phyloP scores from a whole-genome alignment of 2,888 invertebrate species.

The Neoscelio sp. region DNA sequence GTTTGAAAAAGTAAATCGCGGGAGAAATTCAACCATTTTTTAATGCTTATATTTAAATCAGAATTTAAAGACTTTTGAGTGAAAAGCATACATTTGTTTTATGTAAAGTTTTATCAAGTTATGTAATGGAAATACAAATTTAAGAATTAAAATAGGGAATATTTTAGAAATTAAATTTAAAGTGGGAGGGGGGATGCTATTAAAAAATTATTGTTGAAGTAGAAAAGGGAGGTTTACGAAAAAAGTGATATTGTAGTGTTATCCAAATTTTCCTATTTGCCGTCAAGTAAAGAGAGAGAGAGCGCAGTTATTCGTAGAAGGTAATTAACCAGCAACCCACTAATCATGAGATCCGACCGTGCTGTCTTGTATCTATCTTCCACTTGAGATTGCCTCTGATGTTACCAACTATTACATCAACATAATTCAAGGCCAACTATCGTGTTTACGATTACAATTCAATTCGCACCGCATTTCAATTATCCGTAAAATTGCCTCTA shows the following conservation, averaged over 20 bases:
- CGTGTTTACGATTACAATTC: conserved; percentile 53
- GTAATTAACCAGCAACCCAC: conserved; percentile 65
- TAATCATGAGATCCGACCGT: conserved; percentile 61
- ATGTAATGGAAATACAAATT: too few relatives aligned
- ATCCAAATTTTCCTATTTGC: conserved; percentile 8
- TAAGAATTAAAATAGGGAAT: too few relatives aligned
- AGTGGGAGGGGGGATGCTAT: too few relatives aligned
- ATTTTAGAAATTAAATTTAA: too few relatives aligned
- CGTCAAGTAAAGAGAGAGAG: conserved; percentile 33
- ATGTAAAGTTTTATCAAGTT: too few relatives aligned
- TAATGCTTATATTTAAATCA: too few relatives aligned
- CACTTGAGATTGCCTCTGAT: conserved; percentile 60
- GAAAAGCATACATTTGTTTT: too few relatives aligned
- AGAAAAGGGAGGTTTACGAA: too few relatives aligned
- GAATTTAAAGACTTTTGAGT: too few relatives aligned
- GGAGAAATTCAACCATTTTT: neutral
- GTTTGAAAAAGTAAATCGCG: too few relatives aligned
- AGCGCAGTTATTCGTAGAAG: conserved; percentile 36
- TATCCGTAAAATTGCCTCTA: neutral
- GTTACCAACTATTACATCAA: conserved; percentile 62
- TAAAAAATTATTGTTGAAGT: too few relatives aligned
- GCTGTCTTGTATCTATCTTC: conserved; percentile 52
- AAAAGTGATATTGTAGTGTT: neutral
- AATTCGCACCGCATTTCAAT: conserved; percentile 1
- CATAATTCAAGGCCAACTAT: conserved; percentile 67